Percentiles rank a stretch among this genome's conserved stretches.
Evolutionary conservation across 2,797 vertebrate genomes (phyloP).

Genomic region (Lacerta agilis): DNA sequence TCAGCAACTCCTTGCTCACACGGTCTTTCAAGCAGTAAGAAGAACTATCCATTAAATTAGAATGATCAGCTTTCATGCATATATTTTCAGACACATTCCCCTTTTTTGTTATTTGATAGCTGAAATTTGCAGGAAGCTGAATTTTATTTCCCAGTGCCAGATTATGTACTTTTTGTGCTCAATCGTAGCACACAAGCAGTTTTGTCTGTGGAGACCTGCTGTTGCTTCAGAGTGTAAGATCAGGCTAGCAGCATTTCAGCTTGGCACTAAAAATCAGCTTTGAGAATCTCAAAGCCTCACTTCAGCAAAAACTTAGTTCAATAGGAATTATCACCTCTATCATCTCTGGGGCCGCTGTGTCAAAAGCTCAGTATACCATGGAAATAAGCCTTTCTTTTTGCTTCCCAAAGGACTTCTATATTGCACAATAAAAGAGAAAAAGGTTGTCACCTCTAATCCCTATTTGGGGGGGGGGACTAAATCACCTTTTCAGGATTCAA

Average conservation of each 20-base stretch:
- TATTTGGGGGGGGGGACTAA: neutral
- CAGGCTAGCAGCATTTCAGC: neutral
- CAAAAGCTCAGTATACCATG: neutral
- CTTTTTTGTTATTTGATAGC: neutral
- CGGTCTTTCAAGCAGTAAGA: neutral
- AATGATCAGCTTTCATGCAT: neutral
- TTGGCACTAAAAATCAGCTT: neutral
- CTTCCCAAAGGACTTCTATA: constrained; percentile 1
- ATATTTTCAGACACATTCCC: neutral
- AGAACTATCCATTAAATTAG: neutral
- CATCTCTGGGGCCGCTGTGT: neutral
- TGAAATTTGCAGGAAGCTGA: neutral
- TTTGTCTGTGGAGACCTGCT: neutral
- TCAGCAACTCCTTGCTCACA: neutral
- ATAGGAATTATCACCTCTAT: constrained; percentile 8
- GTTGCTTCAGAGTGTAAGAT: too few species aligned
- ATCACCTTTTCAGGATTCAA: constrained; percentile 19
- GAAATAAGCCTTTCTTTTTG: constrained; percentile 2
- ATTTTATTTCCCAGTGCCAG: neutral
- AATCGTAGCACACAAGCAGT: neutral
- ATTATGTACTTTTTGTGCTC: neutral
- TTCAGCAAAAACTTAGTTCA: neutral
- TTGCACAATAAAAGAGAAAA: constrained; percentile 14
- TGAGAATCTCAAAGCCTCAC: neutral
- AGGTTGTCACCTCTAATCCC: constrained; percentile 1